Base-by-base conservation (phyloP, 2,888 invertebrate genomes). In the Marronus borbonicus region DNA sequence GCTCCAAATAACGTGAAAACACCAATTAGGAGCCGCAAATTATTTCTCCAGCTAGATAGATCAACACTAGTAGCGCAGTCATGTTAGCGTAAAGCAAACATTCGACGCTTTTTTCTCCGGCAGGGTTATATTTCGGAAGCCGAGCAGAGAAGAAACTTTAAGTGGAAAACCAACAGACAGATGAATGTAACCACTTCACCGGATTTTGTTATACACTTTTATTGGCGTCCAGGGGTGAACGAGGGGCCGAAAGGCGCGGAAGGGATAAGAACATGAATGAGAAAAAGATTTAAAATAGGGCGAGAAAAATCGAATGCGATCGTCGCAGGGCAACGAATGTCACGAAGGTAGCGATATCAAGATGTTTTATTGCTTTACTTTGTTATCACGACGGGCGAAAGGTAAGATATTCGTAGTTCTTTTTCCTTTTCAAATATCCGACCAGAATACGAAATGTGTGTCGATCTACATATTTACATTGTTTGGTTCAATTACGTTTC, bases 111-210 rank as follows among this genome's bases (percentile, higher is more conserved):
- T 49, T 50, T 50, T 36, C 24, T 24, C 10, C 2, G 20, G 24
- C 8, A 24, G 20, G 7, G n/a, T 49, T 49, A 49, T 3, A 14
- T 28, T 49, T 24, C 60, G 60, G 24, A 17, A 72, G 2, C 36
- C 17, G 10, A 17, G 10, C n/a, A 60, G 20, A 5, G 39, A 72
- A 39, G 58, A 72, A 36, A 72, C 44, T 60, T 72, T 60, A 60
- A 72, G 72, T 58, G 60, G 60, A 72, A 65, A 76, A 66, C 66
- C 76, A 76, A 76, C 66, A 76, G 55, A 76, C 76, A 76, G 52
- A 76, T 76, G 66, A 76, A 76, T 76, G 65, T 76, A 76, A 76
- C 76, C 76, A 76, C 76, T 76, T 55, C 76, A 76, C 55, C 66
- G 58, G 76, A 76, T 76, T 76, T 66, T 66, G 76, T 66, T 76